Percentiles rank a stretch among this genome's conserved stretches.
Conservation (phyloP, 2,888 invertebrate species). For the Silvanus unidentatus region DNA sequence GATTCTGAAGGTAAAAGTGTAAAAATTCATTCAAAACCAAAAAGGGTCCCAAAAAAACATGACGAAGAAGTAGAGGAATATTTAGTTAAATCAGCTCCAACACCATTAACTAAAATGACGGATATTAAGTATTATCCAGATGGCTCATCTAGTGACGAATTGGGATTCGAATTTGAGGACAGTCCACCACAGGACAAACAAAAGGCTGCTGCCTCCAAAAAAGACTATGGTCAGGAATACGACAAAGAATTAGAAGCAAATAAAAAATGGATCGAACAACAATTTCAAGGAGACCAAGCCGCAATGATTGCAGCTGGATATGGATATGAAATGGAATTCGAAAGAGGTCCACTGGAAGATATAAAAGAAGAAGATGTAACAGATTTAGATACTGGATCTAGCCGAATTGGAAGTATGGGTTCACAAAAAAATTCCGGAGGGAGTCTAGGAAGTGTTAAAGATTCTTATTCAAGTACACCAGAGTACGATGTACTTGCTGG, state of each 20-base stretch:
- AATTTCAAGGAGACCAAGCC: conserved; percentile 67
- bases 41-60: conserved; percentile 57
- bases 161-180: conserved; percentile 66
- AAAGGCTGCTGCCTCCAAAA: conserved; percentile 42
- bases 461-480: conserved; percentile 86
- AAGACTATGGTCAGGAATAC: conserved; percentile 45
- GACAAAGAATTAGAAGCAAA: conserved; percentile 65
- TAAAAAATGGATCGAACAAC: conserved; percentile 87
- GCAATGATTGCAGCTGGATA: conserved; percentile 56
- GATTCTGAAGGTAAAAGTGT: conserved; percentile 80
- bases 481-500: conserved; percentile 83
- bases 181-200: conserved; percentile 49
- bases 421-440: conserved; percentile 76
- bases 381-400: conserved; percentile 70
- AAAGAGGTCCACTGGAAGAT: conserved; percentile 79
- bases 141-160: conserved; percentile 55
- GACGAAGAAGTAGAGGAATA: conserved; percentile 68
- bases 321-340: conserved; percentile 71
- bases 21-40: conserved; percentile 49
- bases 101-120: conserved; percentile 50
- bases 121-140: conserved; percentile 48
- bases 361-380: conserved; percentile 89
- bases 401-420: conserved; percentile 69
- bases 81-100: conserved; percentile 63
- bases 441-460: conserved; percentile 70